These are phyloP conservation scores for Pristionchus maxplancki DNA, from an alignment of 2,888 invertebrate genomes.

Conservation along the genomic window DNA sequence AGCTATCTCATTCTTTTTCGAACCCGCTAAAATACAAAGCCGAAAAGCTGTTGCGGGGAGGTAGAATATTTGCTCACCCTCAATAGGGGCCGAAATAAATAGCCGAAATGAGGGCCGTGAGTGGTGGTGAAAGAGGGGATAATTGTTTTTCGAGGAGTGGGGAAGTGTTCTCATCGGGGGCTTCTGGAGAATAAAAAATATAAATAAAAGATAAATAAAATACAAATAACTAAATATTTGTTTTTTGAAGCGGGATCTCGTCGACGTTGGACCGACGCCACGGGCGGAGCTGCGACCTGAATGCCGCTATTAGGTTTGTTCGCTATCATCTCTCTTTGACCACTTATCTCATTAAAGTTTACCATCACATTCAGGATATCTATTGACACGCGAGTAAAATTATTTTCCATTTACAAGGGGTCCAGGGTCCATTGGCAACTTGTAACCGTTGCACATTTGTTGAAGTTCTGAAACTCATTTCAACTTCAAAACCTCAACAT, in stretches of 20 bases:
- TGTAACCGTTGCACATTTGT: too few species aligned
- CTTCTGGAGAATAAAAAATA: not conserved
- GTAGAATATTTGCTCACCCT: not conserved
- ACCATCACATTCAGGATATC: too few species aligned
- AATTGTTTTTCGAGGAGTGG: not conserved
- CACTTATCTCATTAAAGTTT: too few species aligned
- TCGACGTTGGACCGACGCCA: conserved; percentile 65
- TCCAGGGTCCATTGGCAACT: too few species aligned
- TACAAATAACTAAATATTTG: not conserved
- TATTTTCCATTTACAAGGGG: too few species aligned
- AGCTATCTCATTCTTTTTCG: not conserved
- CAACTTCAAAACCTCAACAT: too few species aligned
- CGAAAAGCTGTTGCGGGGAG: not conserved
- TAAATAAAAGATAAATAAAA: not conserved
- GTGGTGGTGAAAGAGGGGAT: not conserved
- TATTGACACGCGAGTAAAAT: too few species aligned
- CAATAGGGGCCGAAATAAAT: not conserved
- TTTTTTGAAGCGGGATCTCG: conserved; percentile 50
- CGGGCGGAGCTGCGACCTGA: conserved; percentile 69
- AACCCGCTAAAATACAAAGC: not conserved
- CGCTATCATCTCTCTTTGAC: not conserved
- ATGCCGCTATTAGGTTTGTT: conserved; percentile 53
- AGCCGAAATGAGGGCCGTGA: not conserved
- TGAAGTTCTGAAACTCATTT: too few species aligned
- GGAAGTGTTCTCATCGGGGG: not conserved